Evolutionary conservation across 2,113 vertebrate genomes (phyloP).

Genomic region (Dasyornis broadbenti): DNA sequence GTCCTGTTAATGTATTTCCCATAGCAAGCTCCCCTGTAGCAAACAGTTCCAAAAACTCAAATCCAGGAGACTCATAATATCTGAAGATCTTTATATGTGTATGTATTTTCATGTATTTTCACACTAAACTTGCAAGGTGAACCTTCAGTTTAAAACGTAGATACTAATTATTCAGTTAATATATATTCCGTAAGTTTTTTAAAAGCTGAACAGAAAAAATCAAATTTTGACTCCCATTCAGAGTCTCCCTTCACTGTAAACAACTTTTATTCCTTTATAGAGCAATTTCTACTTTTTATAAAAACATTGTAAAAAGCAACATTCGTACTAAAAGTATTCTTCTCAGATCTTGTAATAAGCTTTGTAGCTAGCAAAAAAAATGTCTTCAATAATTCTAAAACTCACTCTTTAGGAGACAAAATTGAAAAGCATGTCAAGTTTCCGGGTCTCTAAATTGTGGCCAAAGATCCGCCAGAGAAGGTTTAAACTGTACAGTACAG

Average conservation of each 20-base stretch:
- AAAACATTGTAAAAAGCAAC: background rate
- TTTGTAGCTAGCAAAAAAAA: background rate
- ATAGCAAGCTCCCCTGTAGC: background rate
- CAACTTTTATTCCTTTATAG: background rate
- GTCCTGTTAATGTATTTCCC: background rate
- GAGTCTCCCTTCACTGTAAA: background rate
- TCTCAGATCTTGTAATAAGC: background rate
- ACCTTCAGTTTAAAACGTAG: background rate
- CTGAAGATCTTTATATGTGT: background rate
- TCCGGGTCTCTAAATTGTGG: background rate
- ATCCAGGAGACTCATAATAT: background rate
- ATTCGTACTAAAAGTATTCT: background rate
- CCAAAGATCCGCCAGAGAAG: background rate
- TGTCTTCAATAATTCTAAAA: background rate
- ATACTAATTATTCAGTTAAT: background rate
- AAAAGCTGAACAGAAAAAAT: background rate
- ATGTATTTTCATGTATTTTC: background rate
- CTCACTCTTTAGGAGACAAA: background rate
- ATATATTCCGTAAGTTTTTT: background rate
- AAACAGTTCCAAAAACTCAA: background rate
- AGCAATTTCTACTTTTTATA: background rate
- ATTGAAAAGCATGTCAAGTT: background rate
- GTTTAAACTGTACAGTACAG: background rate
- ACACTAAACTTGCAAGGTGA: background rate
- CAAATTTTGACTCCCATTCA: background rate